Evolutionary conservation across 2,888 invertebrate species (phyloP).

Genomic region (Netelia fuscicornis): DNA sequence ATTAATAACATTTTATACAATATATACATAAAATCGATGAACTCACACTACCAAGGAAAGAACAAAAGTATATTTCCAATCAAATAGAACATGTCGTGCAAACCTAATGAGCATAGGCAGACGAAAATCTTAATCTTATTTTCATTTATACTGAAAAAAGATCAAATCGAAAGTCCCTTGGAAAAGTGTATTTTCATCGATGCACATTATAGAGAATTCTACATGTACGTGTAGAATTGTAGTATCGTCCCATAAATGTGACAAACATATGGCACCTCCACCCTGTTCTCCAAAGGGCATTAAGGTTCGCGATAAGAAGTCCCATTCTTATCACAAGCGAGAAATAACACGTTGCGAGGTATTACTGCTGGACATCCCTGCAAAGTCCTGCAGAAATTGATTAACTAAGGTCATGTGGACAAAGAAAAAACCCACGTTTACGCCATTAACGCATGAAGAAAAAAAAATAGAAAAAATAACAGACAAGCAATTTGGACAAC

Average conservation of each 20-base stretch:
- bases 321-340: too few species aligned
- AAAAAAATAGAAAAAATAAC: neutral
- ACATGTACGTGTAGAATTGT: conserved; percentile 13
- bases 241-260: neutral
- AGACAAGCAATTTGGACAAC: neutral
- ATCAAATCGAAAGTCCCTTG: neutral
- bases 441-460: neutral
- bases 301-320: neutral
- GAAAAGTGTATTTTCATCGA: conserved; percentile 33
- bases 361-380: neutral
- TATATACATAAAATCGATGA: neutral
- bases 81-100: neutral
- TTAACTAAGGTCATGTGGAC: neutral
- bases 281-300: neutral
- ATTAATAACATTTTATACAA: conserved; percentile 18
- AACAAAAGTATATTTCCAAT: neutral
- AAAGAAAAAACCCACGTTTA: neutral
- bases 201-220: conserved; percentile 4
- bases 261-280: neutral
- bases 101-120: neutral
- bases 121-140: neutral
- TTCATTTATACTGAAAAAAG: neutral
- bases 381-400: neutral
- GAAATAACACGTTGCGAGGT: too few species aligned
- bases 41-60: conserved; percentile 11